Evolutionary conservation across 2,888 invertebrate genomes (phyloP).

Genomic region (Clunio marinus): DNA sequence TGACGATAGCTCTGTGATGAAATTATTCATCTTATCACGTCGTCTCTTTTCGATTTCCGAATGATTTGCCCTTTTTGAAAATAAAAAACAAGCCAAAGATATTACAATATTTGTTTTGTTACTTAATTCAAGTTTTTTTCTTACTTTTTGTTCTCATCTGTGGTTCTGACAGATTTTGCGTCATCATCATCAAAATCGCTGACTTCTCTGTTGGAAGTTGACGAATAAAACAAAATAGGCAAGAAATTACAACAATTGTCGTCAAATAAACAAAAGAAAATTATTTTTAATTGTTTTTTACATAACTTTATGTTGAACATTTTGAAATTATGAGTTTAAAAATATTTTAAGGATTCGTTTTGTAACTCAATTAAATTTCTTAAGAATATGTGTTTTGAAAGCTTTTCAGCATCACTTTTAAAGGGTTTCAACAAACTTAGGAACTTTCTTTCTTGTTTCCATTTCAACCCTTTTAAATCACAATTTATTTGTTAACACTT

Average conservation of each 20-base stretch:
- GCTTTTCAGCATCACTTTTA: neutral
- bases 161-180: constrained; percentile 61
- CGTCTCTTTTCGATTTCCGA: constrained; percentile 94
- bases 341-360: constrained; percentile 2
- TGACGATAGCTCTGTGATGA: constrained; percentile 77
- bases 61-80: constrained; percentile 82
- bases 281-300: too few species aligned
- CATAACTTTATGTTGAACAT: neutral
- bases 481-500: neutral
- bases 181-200: constrained; percentile 67
- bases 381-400: neutral
- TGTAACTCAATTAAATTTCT: neutral
- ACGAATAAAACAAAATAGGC: too few species aligned
- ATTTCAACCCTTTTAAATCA: neutral
- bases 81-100: constrained; percentile 37
- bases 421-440: neutral
- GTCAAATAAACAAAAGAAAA: too few species aligned
- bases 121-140: constrained; percentile 42
- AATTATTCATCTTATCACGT: constrained; percentile 94
- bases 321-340: neutral
- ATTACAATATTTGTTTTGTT: constrained; percentile 4
- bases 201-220: constrained; percentile 55
- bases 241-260: too few species aligned
- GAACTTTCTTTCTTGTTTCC: neutral
- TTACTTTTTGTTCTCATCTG: constrained; percentile 66